Evolutionary conservation across 2,113 vertebrate species (phyloP).

Genomic region (Peromyscus californicus): DNA sequence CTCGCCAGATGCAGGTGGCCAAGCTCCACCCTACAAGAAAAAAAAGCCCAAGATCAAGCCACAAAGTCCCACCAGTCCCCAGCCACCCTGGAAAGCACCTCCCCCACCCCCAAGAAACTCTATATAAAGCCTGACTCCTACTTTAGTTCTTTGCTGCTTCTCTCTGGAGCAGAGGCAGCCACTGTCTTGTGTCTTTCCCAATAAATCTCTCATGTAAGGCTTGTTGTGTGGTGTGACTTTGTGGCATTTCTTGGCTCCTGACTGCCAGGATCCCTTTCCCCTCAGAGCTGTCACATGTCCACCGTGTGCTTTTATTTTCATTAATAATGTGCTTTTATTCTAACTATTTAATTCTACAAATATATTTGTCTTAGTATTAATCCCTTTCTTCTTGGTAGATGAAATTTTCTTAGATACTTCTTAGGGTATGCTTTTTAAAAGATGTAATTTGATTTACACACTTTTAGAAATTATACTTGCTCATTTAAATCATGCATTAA

Average conservation of each 20-base stretch:
- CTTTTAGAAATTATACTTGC: background rate
- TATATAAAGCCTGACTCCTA: background rate
- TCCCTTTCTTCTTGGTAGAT: background rate
- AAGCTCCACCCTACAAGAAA: background rate
- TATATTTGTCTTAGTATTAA: background rate
- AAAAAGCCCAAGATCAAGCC: background rate
- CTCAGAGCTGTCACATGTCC: too few relatives aligned
- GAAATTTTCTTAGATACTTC: conserved; percentile 10
- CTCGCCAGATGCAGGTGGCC: background rate
- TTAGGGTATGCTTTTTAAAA: background rate
- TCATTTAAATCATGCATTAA: conserved; percentile 10
- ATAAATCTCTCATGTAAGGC: background rate
- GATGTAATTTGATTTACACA: background rate
- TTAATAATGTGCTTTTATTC: background rate
- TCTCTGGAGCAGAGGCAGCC: background rate
- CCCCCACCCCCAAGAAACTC: too few relatives aligned
- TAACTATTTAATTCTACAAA: conserved; percentile 28
- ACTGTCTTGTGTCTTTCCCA: background rate
- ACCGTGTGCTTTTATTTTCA: background rate
- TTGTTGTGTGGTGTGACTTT: background rate
- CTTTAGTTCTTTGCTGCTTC: background rate
- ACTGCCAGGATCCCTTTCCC: too few relatives aligned
- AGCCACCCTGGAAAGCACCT: background rate
- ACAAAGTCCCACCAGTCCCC: too few relatives aligned
- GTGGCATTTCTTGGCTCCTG: background rate